These are phyloP conservation scores for Illadopsis cleaveri DNA, from an alignment of 2,113 vertebrate species.

Conservation along the genomic window DNA sequence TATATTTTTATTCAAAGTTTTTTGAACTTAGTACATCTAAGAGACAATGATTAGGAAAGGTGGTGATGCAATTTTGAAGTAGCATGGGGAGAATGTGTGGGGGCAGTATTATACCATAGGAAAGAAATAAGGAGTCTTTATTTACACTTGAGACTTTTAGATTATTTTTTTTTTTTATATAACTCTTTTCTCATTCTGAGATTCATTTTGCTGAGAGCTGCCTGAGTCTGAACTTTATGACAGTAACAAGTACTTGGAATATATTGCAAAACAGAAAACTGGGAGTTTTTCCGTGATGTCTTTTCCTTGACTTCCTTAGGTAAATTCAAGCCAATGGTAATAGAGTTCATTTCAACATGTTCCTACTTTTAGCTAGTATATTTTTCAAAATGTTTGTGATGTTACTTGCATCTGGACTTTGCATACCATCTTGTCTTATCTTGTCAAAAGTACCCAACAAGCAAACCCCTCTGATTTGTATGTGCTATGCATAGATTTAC, in stretches of 20 bases:
- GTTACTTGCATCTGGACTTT: constrained; percentile 5
- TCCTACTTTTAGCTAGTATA: background rate
- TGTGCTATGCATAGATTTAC: constrained; percentile 91
- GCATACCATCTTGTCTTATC: constrained; percentile 13
- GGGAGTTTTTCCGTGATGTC: background rate
- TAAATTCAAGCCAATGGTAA: background rate
- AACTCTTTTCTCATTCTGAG: background rate
- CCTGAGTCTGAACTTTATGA: background rate
- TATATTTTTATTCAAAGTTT: background rate
- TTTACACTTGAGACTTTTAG: background rate
- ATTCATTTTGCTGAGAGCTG: background rate
- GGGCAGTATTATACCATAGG: background rate
- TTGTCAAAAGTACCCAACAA: constrained; percentile 56
- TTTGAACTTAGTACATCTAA: background rate
- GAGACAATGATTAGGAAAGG: background rate
- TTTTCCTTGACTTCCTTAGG: background rate
- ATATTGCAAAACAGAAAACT: background rate
- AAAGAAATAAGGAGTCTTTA: background rate
- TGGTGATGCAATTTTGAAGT: background rate
- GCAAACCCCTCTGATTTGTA: constrained; percentile 72
- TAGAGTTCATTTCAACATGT: background rate
- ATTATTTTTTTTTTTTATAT: background rate
- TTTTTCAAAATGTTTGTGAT: background rate
- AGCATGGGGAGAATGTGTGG: background rate
- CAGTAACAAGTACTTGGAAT: constrained; percentile 2